Conservation (phyloP, 2,797 vertebrate species). For the Otolemur crassicaudatus region DNA sequence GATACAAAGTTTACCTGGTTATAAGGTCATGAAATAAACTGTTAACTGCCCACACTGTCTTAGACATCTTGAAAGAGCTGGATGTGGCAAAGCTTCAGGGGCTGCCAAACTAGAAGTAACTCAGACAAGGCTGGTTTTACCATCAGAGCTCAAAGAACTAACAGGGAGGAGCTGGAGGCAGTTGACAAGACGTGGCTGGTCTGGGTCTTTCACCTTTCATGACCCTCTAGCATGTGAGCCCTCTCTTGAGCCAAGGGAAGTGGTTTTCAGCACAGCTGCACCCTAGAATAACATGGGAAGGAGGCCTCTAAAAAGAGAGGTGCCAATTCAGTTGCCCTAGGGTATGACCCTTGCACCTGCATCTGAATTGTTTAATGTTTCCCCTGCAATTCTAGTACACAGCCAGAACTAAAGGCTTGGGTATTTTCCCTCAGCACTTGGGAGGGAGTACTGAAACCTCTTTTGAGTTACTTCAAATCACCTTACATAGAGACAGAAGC, state of each 20-base stretch:
- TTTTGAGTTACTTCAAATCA: not conserved
- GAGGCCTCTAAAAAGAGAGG: not conserved
- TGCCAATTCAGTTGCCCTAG: not conserved
- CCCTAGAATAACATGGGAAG: not conserved
- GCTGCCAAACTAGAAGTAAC: not conserved
- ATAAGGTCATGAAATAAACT: conserved; percentile 52
- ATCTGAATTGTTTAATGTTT: not conserved
- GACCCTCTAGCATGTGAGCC: not conserved
- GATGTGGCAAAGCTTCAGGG: not conserved
- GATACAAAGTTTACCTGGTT: conserved; percentile 32
- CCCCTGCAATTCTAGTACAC: not conserved
- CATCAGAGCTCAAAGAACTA: not conserved
- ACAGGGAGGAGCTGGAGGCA: not conserved
- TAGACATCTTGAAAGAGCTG: conserved; percentile 5
- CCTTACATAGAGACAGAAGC: conserved; percentile 24
- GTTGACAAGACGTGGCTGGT: not conserved
- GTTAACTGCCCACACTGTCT: not conserved
- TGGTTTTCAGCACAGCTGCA: not conserved
- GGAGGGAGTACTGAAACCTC: accelerated
- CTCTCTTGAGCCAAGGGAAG: not conserved
- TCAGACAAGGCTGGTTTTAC: not conserved
- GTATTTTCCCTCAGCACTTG: not conserved
- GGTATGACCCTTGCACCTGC: not conserved
- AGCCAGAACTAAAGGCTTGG: not conserved
- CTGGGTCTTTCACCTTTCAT: not conserved